Conservation (phyloP, 1,140 invertebrate species). For the Lutraria rhynchaena region DNA sequence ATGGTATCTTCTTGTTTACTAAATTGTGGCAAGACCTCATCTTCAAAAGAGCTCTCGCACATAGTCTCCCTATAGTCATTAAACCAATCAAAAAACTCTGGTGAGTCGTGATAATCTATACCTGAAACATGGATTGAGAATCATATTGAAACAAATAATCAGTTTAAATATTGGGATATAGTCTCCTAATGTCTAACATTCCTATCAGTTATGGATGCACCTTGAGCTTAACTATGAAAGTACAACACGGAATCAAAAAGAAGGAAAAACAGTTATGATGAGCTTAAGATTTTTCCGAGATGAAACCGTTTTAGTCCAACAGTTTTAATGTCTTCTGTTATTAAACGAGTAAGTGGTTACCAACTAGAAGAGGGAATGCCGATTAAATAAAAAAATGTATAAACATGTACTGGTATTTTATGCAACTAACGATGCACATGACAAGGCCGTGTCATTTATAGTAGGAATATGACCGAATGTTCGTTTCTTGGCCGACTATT, state of each 20-base stretch:
- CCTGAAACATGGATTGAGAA: not conserved
- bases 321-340: not conserved
- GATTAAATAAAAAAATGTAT: too few species aligned
- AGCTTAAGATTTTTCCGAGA: too few species aligned
- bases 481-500: too few species aligned
- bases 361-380: too few species aligned
- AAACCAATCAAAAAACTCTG: slow-evolving; percentile 41
- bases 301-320: too few species aligned
- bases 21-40: slow-evolving; percentile 9
- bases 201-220: not conserved
- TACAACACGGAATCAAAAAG: not conserved
- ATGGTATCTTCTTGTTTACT: slow-evolving; percentile 12
- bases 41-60: not conserved
- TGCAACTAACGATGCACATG: too few species aligned
- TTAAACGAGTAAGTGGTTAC: too few species aligned
- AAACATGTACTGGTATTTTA: too few species aligned
- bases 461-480: too few species aligned
- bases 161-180: not conserved
- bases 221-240: not conserved
- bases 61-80: slow-evolving; percentile 1
- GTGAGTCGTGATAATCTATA: slow-evolving; percentile 14
- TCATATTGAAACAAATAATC: not conserved
- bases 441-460: too few species aligned
- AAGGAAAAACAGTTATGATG: too few species aligned
- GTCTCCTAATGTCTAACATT: not conserved